These are phyloP conservation scores for Bettongia penicillata DNA, from an alignment of 2,113 vertebrate species.

Conservation along the genomic window DNA sequence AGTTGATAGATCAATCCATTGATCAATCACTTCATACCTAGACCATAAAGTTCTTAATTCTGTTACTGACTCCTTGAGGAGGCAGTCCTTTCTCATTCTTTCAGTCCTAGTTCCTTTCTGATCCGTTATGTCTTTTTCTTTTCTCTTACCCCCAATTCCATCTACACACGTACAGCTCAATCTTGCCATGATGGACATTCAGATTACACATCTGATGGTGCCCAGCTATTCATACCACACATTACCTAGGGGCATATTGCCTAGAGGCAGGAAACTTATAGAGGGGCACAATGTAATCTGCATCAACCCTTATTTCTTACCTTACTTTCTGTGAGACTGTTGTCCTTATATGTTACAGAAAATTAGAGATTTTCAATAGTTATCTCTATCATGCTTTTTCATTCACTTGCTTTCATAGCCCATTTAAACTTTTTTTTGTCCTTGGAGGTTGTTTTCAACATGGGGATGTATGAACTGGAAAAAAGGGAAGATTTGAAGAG, in stretches of 20 bases:
- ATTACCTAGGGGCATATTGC: neutral
- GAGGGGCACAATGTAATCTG: neutral
- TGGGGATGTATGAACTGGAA: neutral
- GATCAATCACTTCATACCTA: neutral
- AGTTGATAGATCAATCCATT: neutral
- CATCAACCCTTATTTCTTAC: neutral
- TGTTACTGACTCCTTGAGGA: neutral
- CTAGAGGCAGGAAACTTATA: neutral
- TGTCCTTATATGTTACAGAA: neutral
- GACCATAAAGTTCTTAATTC: neutral
- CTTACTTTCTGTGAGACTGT: neutral
- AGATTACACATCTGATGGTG: neutral
- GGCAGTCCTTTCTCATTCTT: neutral
- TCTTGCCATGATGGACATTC: neutral
- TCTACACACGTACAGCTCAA: neutral
- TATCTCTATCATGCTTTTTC: neutral
- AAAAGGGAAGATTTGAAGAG: neutral
- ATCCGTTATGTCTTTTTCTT: neutral
- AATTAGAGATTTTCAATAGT: neutral
- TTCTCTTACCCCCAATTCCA: neutral
- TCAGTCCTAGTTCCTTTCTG: neutral
- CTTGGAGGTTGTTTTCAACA: constrained; percentile 7
- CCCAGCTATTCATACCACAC: neutral
- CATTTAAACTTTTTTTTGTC: neutral
- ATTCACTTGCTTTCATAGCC: neutral